phyloP scores from a whole-genome alignment of 1,140 invertebrate species.

The Drosophila burlai region DNA sequence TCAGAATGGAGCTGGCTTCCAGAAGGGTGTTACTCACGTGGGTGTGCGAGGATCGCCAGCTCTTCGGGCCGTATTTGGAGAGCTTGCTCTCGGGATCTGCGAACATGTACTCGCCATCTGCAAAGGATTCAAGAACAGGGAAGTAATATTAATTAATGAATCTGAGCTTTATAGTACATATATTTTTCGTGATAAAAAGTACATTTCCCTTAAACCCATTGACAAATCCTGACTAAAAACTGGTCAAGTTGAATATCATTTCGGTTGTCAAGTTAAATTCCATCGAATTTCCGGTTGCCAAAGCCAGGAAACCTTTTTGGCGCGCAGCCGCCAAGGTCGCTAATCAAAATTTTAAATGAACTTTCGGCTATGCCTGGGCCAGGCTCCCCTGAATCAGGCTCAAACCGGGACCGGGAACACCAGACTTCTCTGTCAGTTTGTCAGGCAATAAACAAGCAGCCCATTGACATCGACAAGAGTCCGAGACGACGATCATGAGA shows the following conservation, averaged over 20 bases:
- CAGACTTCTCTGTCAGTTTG: constrained; percentile 73
- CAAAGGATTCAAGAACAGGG: constrained; percentile 75
- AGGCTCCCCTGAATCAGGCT: constrained; percentile 20
- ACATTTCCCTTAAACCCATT: constrained; percentile 7
- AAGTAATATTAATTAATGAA: not conserved
- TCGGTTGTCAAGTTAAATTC: constrained; percentile 20
- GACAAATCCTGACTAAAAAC: constrained; percentile 2
- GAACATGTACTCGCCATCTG: constrained; percentile 98
- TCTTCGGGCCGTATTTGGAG: constrained; percentile 97
- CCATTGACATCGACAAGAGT: constrained; percentile 71
- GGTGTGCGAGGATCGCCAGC: constrained; percentile 96
- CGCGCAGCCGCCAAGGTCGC: constrained; percentile 56
- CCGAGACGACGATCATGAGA: constrained; percentile 20
- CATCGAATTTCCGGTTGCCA: constrained; percentile 29
- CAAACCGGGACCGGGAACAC: constrained; percentile 25
- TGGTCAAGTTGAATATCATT: not conserved
- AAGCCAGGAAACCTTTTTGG: constrained; percentile 42
- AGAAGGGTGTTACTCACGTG: constrained; percentile 90
- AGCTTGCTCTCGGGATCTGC: constrained; percentile 97
- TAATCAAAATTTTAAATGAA: constrained; percentile 78
- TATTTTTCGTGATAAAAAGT: not conserved
- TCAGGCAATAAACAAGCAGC: constrained; percentile 75
- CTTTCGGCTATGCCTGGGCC: constrained; percentile 54
- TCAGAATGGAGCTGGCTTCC: fast-evolving
- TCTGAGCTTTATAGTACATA: not conserved